Base-by-base conservation (phyloP, 1,140 invertebrate species). In the Xylocopa sonorina region DNA sequence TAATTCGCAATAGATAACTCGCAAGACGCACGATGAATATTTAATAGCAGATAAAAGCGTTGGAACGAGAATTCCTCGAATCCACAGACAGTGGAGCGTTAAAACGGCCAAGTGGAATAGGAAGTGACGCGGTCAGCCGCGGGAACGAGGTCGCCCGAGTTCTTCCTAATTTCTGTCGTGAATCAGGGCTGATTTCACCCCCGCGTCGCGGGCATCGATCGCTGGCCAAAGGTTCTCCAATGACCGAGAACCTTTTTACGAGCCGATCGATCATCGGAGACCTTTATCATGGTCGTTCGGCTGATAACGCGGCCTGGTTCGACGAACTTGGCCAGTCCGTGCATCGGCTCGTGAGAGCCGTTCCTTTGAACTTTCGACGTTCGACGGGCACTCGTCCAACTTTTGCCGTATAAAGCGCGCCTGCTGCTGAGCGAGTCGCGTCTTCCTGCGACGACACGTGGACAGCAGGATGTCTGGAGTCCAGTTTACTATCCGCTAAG, bases 201-300 rank as follows among this genome's bases (percentile, higher is more conserved):
- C n/a, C n/a, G n/a, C n/a, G n/a, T n/a, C n/a, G n/a, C n/a, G n/a
- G 29, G 9, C 29, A n/a, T 58, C 29, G 14, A 16, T 10, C 16
- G 18, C 7, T 21, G 43, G 4, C 27, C 43, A n/a, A 48, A 66
- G 29, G 63, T 66, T 50, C 32, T 2, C 62, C 62, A 27, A 67
- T 66, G 85, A 71, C 60, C 83, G 85, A 81, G 84, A 82, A 71
- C 75, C 83, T 76, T 62, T 57, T 51, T 76, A 50, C n/a, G n/a
- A n/a, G 67, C 21, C 75, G 68, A 81, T 81, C 80, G 76, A 84
- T 84, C 80, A 84, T 82, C 68, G 38, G 58, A 67, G 57, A 63
- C 67, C 68, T 72, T 78, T 62, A 78, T 78, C 76, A 41, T 41
- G 41, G 32, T 14, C 10, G 38, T 16, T 7, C 34, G 64, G n/a